These are phyloP conservation scores for Laupala kohalensis DNA, from an alignment of 1,140 invertebrate genomes.

Conservation along the genomic window DNA sequence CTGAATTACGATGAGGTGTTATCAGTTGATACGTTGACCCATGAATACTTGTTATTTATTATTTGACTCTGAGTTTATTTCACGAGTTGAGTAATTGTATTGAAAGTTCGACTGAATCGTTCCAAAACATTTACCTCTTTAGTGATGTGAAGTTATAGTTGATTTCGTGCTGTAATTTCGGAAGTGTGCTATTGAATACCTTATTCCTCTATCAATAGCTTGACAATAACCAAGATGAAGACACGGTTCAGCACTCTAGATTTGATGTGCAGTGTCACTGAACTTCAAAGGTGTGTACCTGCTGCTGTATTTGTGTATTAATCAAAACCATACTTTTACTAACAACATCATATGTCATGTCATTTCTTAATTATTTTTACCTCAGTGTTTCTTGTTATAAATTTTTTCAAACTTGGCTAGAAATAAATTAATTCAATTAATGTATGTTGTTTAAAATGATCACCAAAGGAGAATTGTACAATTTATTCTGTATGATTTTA, in stretches of 20 bases:
- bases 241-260: conserved; percentile 82
- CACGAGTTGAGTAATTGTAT: too few species aligned
- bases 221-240: conserved; percentile 56
- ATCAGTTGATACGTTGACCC: too few species aligned
- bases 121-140: too few species aligned
- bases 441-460: background rate
- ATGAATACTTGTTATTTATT: too few species aligned
- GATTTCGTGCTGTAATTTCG: too few species aligned
- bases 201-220: too few species aligned
- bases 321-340: background rate
- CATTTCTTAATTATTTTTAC: too few species aligned
- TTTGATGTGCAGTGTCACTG: conserved; percentile 69
- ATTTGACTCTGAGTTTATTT: too few species aligned
- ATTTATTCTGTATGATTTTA: conserved; percentile 31
- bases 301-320: background rate
- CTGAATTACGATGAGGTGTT: too few species aligned
- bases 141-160: too few species aligned
- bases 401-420: background rate
- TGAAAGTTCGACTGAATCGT: too few species aligned
- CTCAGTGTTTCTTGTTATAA: background rate
- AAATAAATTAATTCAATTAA: background rate
- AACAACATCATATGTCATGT: background rate
- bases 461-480: background rate
- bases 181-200: too few species aligned
- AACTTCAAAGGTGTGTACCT: conserved; percentile 63